phyloP scores from a whole-genome alignment of 1,140 invertebrate species.

The Brachionus plicatilis region DNA sequence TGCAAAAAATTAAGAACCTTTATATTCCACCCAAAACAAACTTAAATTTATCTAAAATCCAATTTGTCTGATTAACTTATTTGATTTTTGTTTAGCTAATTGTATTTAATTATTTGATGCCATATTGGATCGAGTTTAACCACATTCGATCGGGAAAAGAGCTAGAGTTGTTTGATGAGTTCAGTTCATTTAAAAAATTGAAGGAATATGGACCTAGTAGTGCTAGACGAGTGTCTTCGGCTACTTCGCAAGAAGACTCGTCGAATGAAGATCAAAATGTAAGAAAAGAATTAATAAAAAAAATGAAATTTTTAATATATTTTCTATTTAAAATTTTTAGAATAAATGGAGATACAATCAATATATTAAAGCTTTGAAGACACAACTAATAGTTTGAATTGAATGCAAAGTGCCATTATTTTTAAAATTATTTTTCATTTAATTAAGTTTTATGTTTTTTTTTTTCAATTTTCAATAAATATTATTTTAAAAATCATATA shows the following conservation, averaged over 20 bases:
- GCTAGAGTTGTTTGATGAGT: constrained; percentile 27
- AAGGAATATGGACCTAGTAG: constrained; percentile 15
- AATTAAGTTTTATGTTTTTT: neutral
- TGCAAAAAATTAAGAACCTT: too few relatives aligned
- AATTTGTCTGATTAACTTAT: neutral
- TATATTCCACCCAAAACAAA: too few relatives aligned
- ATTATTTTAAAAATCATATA: too few relatives aligned
- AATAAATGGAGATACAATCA: constrained; percentile 39
- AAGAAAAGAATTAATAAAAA: neutral
- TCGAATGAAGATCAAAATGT: neutral
- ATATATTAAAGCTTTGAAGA: constrained; percentile 32
- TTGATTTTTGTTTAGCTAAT: constrained; percentile 1
- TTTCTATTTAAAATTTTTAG: neutral
- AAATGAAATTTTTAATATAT: neutral
- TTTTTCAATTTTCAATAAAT: too few relatives aligned
- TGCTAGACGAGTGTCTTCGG: neutral
- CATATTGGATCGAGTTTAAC: constrained; percentile 38
- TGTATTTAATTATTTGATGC: constrained; percentile 13
- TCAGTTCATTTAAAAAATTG: constrained; percentile 34
- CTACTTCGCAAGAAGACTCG: neutral
- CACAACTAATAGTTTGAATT: neutral
- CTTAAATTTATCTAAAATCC: too few relatives aligned
- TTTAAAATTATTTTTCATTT: neutral
- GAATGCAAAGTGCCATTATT: neutral
- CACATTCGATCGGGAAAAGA: constrained; percentile 30